Percentiles rank a stretch among this genome's conserved stretches.
These are phyloP conservation scores for Paramormyrops kingsleyae DNA, from an alignment of 2,113 vertebrate genomes.

Conservation along the genomic window DNA sequence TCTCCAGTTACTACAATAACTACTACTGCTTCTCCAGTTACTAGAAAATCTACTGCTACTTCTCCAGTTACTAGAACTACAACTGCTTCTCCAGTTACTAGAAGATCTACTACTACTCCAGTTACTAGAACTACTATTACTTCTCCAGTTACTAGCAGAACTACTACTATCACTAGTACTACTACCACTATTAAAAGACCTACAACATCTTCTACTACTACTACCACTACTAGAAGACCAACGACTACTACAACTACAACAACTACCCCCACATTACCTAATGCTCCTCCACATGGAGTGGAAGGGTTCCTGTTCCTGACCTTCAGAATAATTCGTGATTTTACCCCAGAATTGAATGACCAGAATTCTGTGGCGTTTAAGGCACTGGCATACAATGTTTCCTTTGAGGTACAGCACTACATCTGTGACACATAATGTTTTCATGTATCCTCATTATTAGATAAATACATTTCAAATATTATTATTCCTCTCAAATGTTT, in stretches of 20 bases:
- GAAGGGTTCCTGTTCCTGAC: not conserved
- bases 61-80: not conserved
- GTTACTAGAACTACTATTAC: not conserved
- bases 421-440: not conserved
- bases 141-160: no score
- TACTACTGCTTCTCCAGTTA: not conserved
- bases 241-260: not conserved
- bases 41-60: no score
- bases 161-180: not conserved
- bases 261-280: not conserved
- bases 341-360: not conserved
- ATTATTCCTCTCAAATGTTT: not conserved
- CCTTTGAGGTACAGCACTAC: not conserved
- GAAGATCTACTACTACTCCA: not conserved
- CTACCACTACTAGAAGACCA: not conserved
- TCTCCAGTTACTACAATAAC: not conserved
- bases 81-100: not conserved
- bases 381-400: not conserved
- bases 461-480: not conserved
- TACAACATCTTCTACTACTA: not conserved
- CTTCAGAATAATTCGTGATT: not conserved
- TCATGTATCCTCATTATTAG: not conserved
- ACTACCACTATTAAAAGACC: not conserved
- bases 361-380: not conserved
- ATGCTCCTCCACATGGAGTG: not conserved